Evolutionary conservation across 2,888 invertebrate genomes (phyloP), one percentile per base, ranked within the genome.

Genomic region (Meganola albula): DNA sequence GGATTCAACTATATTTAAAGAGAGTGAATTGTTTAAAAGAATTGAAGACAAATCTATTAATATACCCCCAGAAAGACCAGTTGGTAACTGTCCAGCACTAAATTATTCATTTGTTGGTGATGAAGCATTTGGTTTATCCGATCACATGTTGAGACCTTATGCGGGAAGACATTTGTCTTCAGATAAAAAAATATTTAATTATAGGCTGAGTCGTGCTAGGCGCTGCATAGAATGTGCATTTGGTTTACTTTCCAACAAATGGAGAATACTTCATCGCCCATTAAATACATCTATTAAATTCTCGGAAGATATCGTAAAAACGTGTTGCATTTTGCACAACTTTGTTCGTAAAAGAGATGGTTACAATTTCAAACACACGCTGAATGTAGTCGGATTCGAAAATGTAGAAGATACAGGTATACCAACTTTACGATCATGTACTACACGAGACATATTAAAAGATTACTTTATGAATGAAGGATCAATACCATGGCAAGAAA

Each of bases 181-280:
- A 22, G 24, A 37, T 13, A 34, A 26, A 24, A 39, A 33, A 35
- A 32, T 44, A n/a, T 53, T 41, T 18, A 48, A 49, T 29, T 47
- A 49, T 31, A 22, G 50, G 25, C 30, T 53, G 8, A 44, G 29
- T 10, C 26, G 38, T 23, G 34, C 47, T 7, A 22, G 44, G 25
- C 27, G 40, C 14, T 14, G 24, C 10, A 36, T 42, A 10, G 40
- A 44, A 26, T 44, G 44, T 26, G 27, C 12, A 12, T 40, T 40
- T 32, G 40, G 37, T 10, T 10, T 24, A 16, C n/a, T 14, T 7
- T 27, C 33, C 4, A 44, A 40, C 21, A 32, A 27, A 24, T 32
- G 27, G 23, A 25, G 32, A 20, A 37, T 37, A 10, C 33, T 37
- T 23, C 23, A 28, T 12, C 3, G 29, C 24, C 32, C 31, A 1